phyloP scores from a whole-genome alignment of 2,113 vertebrate genomes.

The Aphelocoma coerulescens region DNA sequence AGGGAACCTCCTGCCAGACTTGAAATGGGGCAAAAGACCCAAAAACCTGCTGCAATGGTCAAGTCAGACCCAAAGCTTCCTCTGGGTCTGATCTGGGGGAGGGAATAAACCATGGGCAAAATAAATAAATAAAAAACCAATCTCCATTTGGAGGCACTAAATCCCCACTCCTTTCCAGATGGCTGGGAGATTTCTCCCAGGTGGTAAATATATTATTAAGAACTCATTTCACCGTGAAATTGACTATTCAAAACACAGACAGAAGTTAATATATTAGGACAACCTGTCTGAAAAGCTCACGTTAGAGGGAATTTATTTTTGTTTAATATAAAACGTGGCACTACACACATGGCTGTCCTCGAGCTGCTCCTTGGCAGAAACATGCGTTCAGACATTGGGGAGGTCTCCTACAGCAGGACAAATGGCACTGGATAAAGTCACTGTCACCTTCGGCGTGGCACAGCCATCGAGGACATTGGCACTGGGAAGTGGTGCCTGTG shows the following conservation, averaged over 20 bases:
- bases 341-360: conserved; percentile 53
- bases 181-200: conserved; percentile 84
- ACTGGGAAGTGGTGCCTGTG: neutral
- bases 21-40: neutral
- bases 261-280: conserved; percentile 86
- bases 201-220: conserved; percentile 88
- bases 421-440: neutral
- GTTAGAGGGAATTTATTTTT: conserved; percentile 80
- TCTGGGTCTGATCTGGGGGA: neutral
- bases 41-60: neutral
- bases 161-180: conserved; percentile 81
- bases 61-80: neutral
- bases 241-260: conserved; percentile 85
- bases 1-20: neutral
- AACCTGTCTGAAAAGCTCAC: conserved; percentile 79
- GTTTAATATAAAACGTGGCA: conserved; percentile 73
- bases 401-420: neutral
- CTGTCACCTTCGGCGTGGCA: neutral
- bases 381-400: neutral
- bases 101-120: conserved; percentile 26
- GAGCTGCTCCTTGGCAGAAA: conserved; percentile 41
- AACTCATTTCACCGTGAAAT: conserved; percentile 87
- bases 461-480: rapidly evolving
- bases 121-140: conserved; percentile 72
- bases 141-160: conserved; percentile 78